phyloP scores from a whole-genome alignment of 2,113 vertebrate genomes.

The Heteronetta atricapilla region DNA sequence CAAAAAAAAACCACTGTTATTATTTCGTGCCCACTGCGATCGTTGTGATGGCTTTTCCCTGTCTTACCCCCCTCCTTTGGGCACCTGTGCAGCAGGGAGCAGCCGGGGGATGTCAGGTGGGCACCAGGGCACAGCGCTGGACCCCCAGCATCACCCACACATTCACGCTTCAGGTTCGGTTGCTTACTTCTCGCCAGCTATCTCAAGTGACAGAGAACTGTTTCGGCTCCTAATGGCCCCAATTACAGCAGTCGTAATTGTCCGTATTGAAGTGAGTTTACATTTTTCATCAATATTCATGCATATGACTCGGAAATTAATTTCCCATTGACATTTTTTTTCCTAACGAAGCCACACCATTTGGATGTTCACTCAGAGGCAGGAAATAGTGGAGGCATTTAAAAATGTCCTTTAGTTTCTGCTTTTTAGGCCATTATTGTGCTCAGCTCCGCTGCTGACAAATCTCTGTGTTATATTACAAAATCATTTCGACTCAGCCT shows the following conservation, averaged over 20 bases:
- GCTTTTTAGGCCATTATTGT: not conserved
- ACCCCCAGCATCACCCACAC: not conserved
- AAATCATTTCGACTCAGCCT: slow-evolving; percentile 10
- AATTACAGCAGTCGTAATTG: not conserved
- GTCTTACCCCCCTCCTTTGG: too few relatives aligned
- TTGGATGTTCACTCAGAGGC: not conserved
- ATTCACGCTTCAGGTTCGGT: not conserved
- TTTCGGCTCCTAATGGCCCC: slow-evolving; percentile 5
- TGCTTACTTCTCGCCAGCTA: not conserved
- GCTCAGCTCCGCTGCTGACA: not conserved
- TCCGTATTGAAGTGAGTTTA: not conserved
- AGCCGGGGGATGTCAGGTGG: too few relatives aligned
- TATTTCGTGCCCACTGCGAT: not conserved
- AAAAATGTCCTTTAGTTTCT: not conserved
- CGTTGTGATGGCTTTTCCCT: not conserved
- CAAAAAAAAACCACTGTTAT: too few relatives aligned
- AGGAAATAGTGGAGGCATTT: slow-evolving; percentile 7
- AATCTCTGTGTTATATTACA: not conserved
- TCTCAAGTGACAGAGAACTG: not conserved
- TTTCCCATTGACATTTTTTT: slow-evolving; percentile 32
- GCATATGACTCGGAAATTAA: slow-evolving; percentile 39
- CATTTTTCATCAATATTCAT: slow-evolving; percentile 33
- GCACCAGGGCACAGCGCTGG: not conserved
- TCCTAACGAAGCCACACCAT: not conserved
- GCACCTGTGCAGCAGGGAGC: too few relatives aligned